phyloP scores from a whole-genome alignment of 37 sponge, comb jelly and placozoan genomes.

The Ephydatia muelleri region DNA sequence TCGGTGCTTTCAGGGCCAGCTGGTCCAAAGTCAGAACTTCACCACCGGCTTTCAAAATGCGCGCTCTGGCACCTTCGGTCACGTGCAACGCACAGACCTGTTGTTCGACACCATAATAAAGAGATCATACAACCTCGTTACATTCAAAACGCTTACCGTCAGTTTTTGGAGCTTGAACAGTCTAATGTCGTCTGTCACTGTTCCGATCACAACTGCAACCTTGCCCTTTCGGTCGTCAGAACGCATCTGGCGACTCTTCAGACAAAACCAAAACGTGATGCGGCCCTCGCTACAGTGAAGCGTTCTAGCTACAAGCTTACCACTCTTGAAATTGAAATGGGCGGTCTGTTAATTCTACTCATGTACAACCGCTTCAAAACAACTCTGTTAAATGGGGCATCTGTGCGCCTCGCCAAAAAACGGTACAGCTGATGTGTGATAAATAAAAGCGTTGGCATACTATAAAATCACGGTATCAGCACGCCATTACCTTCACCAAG shows the following conservation, averaged over 20 bases:
- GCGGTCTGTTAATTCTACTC: constrained; percentile 92
- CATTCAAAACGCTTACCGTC: constrained; percentile 15
- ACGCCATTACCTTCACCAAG: constrained; percentile 83
- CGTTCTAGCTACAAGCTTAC: constrained; percentile 43
- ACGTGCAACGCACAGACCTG: constrained; percentile 88
- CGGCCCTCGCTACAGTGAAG: too few species aligned
- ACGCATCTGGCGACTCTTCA: constrained; percentile 88
- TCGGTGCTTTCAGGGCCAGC: constrained; percentile 92
- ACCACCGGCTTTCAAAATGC: constrained; percentile 96
- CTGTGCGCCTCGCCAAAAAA: constrained; percentile 89
- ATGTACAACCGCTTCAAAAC: constrained; percentile 95
- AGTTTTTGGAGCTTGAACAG: constrained; percentile 85
- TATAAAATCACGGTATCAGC: not conserved
- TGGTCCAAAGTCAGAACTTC: constrained; percentile 98
- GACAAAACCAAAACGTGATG: constrained; percentile 1
- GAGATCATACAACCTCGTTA: not conserved
- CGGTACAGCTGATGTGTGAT: constrained; percentile 78
- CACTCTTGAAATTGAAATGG: constrained; percentile 90
- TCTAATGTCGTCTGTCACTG: constrained; percentile 93
- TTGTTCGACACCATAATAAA: not conserved
- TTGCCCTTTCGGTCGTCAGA: constrained; percentile 63
- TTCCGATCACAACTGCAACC: constrained; percentile 95
- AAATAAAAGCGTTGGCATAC: not conserved
- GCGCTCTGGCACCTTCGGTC: constrained; percentile 91
- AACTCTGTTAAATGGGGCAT: constrained; percentile 93